These are phyloP conservation scores for Sphaerophoria rueppellii DNA, from an alignment of 2,888 invertebrate species.

Conservation along the genomic window DNA sequence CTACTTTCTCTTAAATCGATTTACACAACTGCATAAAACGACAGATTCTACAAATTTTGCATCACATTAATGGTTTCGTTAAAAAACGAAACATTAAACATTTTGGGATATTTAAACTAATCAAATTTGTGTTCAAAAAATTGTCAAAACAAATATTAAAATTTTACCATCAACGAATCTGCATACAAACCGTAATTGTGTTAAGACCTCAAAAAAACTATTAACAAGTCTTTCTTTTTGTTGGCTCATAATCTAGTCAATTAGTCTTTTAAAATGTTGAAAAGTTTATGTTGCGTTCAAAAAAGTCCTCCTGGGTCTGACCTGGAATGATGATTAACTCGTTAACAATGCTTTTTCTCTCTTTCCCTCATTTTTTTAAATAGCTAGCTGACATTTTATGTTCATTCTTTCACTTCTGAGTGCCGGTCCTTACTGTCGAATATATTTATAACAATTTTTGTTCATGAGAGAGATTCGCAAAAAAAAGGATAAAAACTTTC, in stretches of 20 bases:
- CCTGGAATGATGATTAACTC: constrained; percentile 14
- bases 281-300: constrained; percentile 48
- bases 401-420: constrained; percentile 25
- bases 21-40: no score
- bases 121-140: neutral
- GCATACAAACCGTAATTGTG: neutral
- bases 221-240: neutral
- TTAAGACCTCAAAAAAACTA: constrained; percentile 1
- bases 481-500: neutral
- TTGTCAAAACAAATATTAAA: neutral
- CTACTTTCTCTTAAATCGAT: no score
- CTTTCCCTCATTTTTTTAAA: neutral
- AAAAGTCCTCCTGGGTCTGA: neutral
- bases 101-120: no score
- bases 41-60: no score
- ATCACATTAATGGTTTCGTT: no score
- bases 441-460: constrained; percentile 67
- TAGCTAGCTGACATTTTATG: constrained; percentile 18
- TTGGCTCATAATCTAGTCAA: constrained; percentile 1
- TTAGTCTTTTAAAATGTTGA: constrained; percentile 17
- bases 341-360: constrained; percentile 4
- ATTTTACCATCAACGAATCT: neutral
- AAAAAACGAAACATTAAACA: no score
- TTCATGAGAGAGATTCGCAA: constrained; percentile 41
- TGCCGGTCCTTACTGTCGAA: constrained; percentile 47